phyloP scores from a whole-genome alignment of 2,797 vertebrate species.

The Philypnodon macrostomus region DNA sequence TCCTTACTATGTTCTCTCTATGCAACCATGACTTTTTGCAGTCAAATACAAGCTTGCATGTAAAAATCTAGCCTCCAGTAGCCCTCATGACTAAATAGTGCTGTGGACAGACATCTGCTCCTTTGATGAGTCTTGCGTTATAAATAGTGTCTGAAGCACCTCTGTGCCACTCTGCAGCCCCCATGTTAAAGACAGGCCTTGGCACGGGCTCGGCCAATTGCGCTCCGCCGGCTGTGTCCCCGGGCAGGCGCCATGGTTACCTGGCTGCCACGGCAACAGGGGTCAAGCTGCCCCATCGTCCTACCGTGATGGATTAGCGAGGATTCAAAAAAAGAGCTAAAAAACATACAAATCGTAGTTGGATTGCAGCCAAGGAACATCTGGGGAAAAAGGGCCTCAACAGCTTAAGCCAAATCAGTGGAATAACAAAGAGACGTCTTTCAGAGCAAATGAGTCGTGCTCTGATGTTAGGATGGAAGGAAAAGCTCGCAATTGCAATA shows the following conservation, averaged over 20 bases:
- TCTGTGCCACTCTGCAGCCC: conserved; percentile 41
- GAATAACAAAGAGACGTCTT: conserved; percentile 11
- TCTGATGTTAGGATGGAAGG: conserved; percentile 8
- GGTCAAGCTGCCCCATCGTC: conserved; percentile 53
- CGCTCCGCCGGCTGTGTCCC: conserved; percentile 55
- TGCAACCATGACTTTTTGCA: too few species aligned
- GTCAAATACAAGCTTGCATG: neutral
- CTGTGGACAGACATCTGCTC: conserved; percentile 15
- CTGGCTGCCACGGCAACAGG: conserved; percentile 61
- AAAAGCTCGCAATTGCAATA: conserved; percentile 25
- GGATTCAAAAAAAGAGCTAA: neutral
- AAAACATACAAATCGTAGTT: conserved; percentile 41
- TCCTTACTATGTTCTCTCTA: too few species aligned
- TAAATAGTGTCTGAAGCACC: conserved; percentile 45
- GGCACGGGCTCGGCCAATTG: conserved; percentile 63
- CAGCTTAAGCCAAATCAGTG: conserved; percentile 23
- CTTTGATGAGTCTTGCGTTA: conserved; percentile 24
- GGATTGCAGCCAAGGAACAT: conserved; percentile 44
- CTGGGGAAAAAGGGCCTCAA: conserved; percentile 21
- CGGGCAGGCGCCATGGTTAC: conserved; percentile 65
- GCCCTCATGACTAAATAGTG: neutral
- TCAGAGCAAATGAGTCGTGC: conserved; percentile 2
- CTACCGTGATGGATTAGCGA: conserved; percentile 53
- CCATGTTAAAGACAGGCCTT: conserved; percentile 56
- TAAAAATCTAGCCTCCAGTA: neutral